Conservation (phyloP, 2,113 vertebrate genomes). For the Apteryx mantelli region DNA sequence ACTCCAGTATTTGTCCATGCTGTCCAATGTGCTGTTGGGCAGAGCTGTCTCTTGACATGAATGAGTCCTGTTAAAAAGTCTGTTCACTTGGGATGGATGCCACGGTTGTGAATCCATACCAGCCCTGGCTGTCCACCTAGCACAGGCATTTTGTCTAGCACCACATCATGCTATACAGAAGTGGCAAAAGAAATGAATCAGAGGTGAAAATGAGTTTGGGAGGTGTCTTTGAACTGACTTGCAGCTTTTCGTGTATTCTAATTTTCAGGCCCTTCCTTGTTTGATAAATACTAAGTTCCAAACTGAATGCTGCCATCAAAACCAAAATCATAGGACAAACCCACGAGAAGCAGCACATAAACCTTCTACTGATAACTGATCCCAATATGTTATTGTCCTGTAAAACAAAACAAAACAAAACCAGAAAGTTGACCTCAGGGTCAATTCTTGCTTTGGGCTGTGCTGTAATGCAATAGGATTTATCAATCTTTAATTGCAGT, state of each 20-base stretch:
- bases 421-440: conserved; percentile 55
- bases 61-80: not conserved
- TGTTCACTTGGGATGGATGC: not conserved
- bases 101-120: not conserved
- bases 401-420: not conserved
- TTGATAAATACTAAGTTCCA: not conserved
- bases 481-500: conserved; percentile 74
- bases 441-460: conserved; percentile 40
- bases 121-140: no score
- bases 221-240: not conserved
- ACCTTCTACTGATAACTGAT: not conserved
- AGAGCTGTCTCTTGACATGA: not conserved
- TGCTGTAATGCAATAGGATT: conserved; percentile 43
- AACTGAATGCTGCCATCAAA: conserved; percentile 19
- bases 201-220: not conserved
- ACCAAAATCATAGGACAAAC: not conserved
- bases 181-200: not conserved
- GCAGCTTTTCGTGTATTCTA: not conserved
- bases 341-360: not conserved
- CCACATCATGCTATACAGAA: not conserved
- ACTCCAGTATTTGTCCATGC: not conserved
- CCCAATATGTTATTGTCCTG: not conserved
- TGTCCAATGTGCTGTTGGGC: not conserved
- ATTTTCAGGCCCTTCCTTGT: not conserved
- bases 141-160: not conserved